Percentiles rank a stretch among this genome's conserved stretches.
Conservation (phyloP, 1,140 invertebrate species). For the Yoshiicerus persimilis region DNA sequence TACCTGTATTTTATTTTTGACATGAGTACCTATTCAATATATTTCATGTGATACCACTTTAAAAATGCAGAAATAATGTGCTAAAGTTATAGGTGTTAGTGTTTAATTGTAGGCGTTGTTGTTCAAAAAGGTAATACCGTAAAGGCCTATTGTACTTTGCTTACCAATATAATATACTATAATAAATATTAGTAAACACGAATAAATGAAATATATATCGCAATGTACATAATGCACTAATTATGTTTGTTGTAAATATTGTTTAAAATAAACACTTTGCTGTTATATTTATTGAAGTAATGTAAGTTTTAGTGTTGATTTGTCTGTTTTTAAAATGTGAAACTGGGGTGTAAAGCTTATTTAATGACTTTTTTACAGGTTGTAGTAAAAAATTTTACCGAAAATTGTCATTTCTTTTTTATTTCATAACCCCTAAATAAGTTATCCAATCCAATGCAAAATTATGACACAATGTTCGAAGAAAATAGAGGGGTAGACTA, state of each 20-base stretch:
- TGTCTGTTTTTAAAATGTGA: neutral
- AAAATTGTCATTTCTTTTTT: too few species aligned
- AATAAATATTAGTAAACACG: too few species aligned
- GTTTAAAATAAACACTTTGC: neutral
- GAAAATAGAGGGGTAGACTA: too few species aligned
- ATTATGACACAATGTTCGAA: too few species aligned
- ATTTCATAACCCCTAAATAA: too few species aligned
- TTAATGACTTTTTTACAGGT: too few species aligned
- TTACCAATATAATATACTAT: neutral
- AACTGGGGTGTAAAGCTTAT: too few species aligned
- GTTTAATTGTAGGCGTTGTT: neutral
- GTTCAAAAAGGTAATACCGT: neutral
- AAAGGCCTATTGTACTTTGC: neutral
- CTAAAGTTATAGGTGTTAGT: neutral
- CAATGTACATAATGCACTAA: too few species aligned
- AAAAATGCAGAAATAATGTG: neutral
- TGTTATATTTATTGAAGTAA: neutral
- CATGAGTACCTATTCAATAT: neutral
- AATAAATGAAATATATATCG: too few species aligned
- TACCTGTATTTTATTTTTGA: neutral
- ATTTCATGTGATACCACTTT: neutral
- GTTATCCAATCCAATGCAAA: too few species aligned
- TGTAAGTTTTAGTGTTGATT: neutral
- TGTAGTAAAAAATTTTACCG: too few species aligned
- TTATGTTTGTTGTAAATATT: too few species aligned